Conservation (phyloP, 2,113 vertebrate genomes). For the Hylia prasina region DNA sequence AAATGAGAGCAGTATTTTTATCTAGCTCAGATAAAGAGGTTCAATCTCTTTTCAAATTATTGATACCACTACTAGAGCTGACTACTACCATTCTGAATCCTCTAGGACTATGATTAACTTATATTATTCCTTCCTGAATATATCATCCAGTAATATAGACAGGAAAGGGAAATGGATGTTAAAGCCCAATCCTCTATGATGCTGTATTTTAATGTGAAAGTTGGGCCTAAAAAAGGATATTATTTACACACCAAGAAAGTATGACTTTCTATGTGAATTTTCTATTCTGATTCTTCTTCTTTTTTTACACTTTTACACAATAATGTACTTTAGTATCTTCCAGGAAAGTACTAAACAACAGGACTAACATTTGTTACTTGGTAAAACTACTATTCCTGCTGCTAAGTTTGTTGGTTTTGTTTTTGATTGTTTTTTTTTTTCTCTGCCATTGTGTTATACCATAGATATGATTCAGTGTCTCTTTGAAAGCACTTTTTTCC, state of each 20-base stretch:
- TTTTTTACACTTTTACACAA: neutral
- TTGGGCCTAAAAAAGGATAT: neutral
- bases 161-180: neutral
- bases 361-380: neutral
- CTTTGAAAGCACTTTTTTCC: neutral
- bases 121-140: neutral
- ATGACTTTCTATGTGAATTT: neutral
- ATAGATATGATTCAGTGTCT: neutral
- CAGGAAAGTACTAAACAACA: neutral
- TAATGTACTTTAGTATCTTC: neutral
- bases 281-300: neutral
- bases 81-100: neutral
- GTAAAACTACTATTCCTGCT: neutral
- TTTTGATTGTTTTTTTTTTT: no score
- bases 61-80: neutral
- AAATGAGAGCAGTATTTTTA: neutral
- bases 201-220: fast-evolving
- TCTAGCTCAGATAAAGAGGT: neutral
- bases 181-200: neutral
- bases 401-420: neutral
- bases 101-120: neutral
- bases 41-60: neutral
- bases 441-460: neutral
- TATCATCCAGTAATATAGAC: neutral
- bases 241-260: neutral